These are phyloP conservation scores for Mesochorus sp. DNA, from an alignment of 2,888 invertebrate species.

Conservation along the genomic window DNA sequence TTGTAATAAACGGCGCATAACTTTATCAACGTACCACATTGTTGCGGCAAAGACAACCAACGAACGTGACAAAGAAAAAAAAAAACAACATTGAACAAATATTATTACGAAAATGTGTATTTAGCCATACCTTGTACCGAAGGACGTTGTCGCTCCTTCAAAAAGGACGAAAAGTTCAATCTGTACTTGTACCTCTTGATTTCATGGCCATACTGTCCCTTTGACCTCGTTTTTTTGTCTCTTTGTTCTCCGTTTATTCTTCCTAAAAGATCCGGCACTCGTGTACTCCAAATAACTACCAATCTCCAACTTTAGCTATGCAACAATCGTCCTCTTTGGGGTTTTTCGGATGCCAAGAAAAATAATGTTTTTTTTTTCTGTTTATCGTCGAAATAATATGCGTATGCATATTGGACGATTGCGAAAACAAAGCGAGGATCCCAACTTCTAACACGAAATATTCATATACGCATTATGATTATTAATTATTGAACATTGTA, in stretches of 20 bases:
- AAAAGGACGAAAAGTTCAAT: not conserved
- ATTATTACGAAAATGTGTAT: constrained; percentile 17
- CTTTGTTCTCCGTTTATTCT: not conserved
- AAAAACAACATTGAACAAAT: constrained; percentile 18
- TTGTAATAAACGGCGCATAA: constrained; percentile 44
- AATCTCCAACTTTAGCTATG: constrained; percentile 33
- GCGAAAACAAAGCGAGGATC: constrained; percentile 44
- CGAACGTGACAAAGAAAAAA: not conserved
- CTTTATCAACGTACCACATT: constrained; percentile 26
- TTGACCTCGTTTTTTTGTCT: not conserved
- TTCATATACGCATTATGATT: constrained; percentile 70
- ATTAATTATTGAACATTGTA: constrained; percentile 79
- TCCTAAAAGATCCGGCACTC: not conserved
- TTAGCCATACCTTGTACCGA: constrained; percentile 41
- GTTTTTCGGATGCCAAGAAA: constrained; percentile 24
- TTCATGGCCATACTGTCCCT: constrained; percentile 27
- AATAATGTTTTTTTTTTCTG: constrained; percentile 7
- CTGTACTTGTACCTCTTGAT: constrained; percentile 38
- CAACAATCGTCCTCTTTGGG: constrained; percentile 49
- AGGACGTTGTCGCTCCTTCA: not conserved
- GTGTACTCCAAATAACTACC: not conserved
- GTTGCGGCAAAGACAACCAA: not conserved
- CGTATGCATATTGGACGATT: not conserved
- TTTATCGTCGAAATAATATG: not conserved
- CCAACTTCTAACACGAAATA: constrained; percentile 59